phyloP scores from a whole-genome alignment of 1,140 invertebrate genomes.

The Aphaenogaster ashmeadi region DNA sequence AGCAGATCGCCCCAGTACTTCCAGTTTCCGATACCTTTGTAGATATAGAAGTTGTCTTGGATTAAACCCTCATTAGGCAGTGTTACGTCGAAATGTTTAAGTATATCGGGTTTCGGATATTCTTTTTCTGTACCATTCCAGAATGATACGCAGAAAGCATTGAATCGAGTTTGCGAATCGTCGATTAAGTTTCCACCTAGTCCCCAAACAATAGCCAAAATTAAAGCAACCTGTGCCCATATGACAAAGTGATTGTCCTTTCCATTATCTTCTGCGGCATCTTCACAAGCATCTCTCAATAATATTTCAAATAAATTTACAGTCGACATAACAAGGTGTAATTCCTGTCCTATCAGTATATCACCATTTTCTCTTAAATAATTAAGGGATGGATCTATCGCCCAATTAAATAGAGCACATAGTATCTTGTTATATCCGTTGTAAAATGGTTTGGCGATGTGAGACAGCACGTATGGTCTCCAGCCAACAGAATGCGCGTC shows the following conservation, averaged over 20 bases:
- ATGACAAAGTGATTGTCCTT: constrained; percentile 81
- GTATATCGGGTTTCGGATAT: constrained; percentile 86
- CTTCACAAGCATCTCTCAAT: constrained; percentile 85
- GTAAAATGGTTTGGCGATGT: constrained; percentile 73
- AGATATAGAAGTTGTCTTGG: constrained; percentile 89
- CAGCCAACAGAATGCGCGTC: constrained; percentile 86
- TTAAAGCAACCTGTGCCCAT: constrained; percentile 88
- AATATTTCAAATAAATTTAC: constrained; percentile 89
- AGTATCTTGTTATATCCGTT: constrained; percentile 73
- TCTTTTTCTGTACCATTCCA: constrained; percentile 83
- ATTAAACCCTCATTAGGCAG: constrained; percentile 88
- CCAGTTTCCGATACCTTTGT: constrained; percentile 87
- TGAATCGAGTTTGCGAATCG: constrained; percentile 88
- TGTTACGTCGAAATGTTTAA: constrained; percentile 88
- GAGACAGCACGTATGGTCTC: constrained; percentile 83
- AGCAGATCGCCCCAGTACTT: constrained; percentile 87
- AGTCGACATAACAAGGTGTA: constrained; percentile 85
- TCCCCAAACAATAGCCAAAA: constrained; percentile 89
- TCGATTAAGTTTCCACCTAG: constrained; percentile 88
- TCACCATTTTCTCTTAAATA: constrained; percentile 85
- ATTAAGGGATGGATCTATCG: constrained; percentile 86
- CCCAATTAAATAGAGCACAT: constrained; percentile 88
- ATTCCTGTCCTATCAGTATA: constrained; percentile 85
- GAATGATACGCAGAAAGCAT: constrained; percentile 87
- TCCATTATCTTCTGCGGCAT: constrained; percentile 75